Evolutionary conservation across 2,797 vertebrate species (phyloP).

Genomic region (Hypotaenidia okinawae): DNA sequence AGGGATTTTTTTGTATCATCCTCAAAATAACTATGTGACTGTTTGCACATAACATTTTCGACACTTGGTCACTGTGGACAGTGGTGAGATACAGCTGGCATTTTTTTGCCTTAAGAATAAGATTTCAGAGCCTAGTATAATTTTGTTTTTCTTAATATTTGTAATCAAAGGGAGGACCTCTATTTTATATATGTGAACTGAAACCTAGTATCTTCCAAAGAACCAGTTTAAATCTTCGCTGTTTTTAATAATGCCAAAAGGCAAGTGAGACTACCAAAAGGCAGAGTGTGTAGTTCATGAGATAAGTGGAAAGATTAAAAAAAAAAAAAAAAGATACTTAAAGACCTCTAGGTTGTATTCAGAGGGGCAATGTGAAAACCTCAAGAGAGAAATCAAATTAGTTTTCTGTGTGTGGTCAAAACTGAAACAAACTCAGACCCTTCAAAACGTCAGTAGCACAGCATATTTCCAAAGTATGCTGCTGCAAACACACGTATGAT

Average conservation of each 20-base stretch:
- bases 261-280: not conserved
- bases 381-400: not conserved
- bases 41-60: not conserved
- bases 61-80: not conserved
- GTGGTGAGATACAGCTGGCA: not conserved
- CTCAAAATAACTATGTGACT: not conserved
- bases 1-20: too few relatives aligned
- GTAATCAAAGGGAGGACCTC: not conserved
- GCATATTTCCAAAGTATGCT: not conserved
- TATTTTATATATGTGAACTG: not conserved
- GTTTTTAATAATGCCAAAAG: not conserved
- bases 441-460: not conserved
- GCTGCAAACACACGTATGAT: not conserved
- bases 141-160: not conserved
- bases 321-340: not conserved
- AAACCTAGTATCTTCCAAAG: not conserved
- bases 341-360: not conserved
- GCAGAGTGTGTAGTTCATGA: not conserved
- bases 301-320: not conserved
- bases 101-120: not conserved
- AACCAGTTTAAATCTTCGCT: not conserved
- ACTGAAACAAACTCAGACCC: not conserved
- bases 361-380: not conserved
- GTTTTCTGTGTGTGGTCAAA: not conserved
- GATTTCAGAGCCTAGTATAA: not conserved